Conservation (phyloP, 2,888 invertebrate genomes). For the Caradrina clavipalpis region DNA sequence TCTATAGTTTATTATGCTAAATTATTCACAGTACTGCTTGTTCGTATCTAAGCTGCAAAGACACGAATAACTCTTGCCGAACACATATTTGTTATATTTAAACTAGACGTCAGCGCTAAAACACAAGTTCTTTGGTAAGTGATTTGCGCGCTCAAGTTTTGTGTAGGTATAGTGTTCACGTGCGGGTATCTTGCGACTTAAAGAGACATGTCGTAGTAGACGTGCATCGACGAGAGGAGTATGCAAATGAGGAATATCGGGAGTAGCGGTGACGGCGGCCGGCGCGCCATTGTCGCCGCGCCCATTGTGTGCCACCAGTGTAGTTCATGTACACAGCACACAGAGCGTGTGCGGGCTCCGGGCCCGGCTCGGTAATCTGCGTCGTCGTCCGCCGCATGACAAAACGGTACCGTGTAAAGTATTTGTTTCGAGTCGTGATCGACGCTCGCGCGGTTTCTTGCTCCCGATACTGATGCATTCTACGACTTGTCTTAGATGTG, state of each 20-base stretch:
- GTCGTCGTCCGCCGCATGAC: conserved; percentile 69
- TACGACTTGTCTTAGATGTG: conserved; percentile 49
- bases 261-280: conserved; percentile 78
- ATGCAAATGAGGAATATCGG: conserved; percentile 88
- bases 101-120: conserved; percentile 41
- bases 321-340: conserved; percentile 39
- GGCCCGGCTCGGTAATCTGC: conserved; percentile 57
- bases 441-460: conserved; percentile 67
- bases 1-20: conserved; percentile 35
- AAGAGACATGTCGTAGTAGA: conserved; percentile 75
- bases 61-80: conserved; percentile 39
- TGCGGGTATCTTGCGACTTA: conserved; percentile 64
- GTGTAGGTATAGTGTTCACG: conserved; percentile 51
- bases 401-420: conserved; percentile 73
- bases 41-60: conserved; percentile 37
- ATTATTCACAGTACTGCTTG: conserved; percentile 35
- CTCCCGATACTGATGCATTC: conserved; percentile 55
- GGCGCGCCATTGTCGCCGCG: conserved; percentile 78
- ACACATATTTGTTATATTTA: conserved; percentile 45
- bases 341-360: conserved; percentile 62
- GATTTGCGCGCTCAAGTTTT: conserved; percentile 44
- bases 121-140: conserved; percentile 38
- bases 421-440: conserved; percentile 73
- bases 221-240: conserved; percentile 74
- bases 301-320: conserved; percentile 71